Conservation (phyloP, 2,113 vertebrate species). For the Silurus glanis region DNA sequence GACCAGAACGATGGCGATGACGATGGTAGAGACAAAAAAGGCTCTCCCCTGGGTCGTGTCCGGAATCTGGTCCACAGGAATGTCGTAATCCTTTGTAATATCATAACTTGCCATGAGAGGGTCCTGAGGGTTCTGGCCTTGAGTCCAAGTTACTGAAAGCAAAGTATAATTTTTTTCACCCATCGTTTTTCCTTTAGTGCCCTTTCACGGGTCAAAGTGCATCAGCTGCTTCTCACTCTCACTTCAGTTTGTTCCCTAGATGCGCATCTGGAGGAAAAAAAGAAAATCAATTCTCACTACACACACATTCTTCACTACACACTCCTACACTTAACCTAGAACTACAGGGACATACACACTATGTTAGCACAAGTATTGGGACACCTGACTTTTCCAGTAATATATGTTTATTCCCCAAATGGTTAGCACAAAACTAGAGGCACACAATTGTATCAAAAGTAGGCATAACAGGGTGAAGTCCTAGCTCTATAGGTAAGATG, state of each 20-base stretch:
- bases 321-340: background rate
- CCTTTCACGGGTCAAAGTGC: background rate
- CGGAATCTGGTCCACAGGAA: constrained; percentile 80
- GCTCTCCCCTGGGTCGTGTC: constrained; percentile 87
- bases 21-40: constrained; percentile 87
- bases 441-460: too few relatives aligned
- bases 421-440: too few relatives aligned
- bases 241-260: background rate
- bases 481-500: too few relatives aligned
- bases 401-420: too few relatives aligned
- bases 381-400: too few relatives aligned
- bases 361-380: too few relatives aligned
- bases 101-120: constrained; percentile 65
- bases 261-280: background rate
- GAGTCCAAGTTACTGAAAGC: constrained; percentile 2
- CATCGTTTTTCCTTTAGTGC: constrained; percentile 51
- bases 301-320: background rate
- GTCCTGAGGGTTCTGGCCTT: constrained; percentile 1
- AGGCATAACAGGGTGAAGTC: too few relatives aligned
- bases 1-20: constrained; percentile 82
- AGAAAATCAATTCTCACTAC: background rate
- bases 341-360: background rate
- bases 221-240: background rate
- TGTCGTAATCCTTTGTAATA: constrained; percentile 77
- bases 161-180: constrained; percentile 38